These are phyloP conservation scores for Hippopotamus amphibius DNA, from an alignment of 2,113 vertebrate genomes.

Conservation along the genomic window DNA sequence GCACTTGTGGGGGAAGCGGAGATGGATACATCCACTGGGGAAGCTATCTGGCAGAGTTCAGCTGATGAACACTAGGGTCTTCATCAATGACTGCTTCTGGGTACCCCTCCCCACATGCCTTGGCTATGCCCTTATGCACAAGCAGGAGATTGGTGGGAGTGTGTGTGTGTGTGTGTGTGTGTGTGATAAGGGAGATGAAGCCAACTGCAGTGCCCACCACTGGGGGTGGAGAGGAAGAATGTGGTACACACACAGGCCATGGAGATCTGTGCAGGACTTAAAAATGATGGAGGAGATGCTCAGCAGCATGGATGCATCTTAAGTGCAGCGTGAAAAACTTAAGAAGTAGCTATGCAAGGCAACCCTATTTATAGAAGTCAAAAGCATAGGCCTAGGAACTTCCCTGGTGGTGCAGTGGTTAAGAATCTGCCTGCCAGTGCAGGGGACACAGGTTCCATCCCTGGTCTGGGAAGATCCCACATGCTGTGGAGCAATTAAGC, in stretches of 20 bases:
- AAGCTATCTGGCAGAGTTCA: neutral
- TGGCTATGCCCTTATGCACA: neutral
- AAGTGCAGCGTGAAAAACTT: neutral
- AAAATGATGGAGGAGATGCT: no score
- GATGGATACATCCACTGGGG: accelerated
- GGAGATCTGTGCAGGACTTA: neutral
- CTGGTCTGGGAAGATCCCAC: no score
- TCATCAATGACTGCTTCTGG: neutral
- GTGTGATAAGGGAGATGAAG: neutral
- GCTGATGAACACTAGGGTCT: accelerated
- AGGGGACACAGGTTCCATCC: no score
- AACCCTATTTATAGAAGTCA: neutral
- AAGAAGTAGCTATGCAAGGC: neutral
- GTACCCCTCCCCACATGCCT: neutral
- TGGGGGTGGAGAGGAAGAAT: accelerated
- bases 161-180: neutral
- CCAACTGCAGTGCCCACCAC: accelerated
- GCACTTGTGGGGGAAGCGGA: neutral
- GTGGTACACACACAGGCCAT: no score
- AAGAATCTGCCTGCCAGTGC: no score
- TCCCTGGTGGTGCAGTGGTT: no score
- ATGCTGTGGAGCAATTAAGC: no score
- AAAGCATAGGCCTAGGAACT: no score
- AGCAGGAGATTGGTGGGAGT: neutral
- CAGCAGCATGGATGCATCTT: accelerated